Percentiles rank a stretch among this genome's conserved stretches.
Conservation (phyloP, 2,888 invertebrate species). For the Sphaeridia pumilis region DNA sequence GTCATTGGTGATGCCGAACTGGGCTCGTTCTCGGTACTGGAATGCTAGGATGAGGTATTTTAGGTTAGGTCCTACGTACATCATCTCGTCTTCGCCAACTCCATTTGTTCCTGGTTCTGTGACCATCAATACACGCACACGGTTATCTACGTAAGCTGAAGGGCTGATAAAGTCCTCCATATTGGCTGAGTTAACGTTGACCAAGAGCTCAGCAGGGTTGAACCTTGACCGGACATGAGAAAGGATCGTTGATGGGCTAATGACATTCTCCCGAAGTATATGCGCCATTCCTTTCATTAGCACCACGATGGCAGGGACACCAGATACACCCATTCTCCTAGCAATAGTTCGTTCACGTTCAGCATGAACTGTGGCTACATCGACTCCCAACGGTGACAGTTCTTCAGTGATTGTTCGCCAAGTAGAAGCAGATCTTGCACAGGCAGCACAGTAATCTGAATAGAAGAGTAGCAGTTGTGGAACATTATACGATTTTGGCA, state of each 20-base stretch:
- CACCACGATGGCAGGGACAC: constrained; percentile 68
- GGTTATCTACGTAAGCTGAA: constrained; percentile 81
- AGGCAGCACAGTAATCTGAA: constrained; percentile 89
- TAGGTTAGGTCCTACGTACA: constrained; percentile 50
- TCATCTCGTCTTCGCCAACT: constrained; percentile 38
- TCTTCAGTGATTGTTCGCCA: constrained; percentile 77
- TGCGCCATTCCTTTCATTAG: constrained; percentile 71
- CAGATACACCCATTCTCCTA: constrained; percentile 64
- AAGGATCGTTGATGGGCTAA: constrained; percentile 46
- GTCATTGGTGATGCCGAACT: constrained; percentile 54
- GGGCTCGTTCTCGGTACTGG: constrained; percentile 70
- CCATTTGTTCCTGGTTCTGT: constrained; percentile 44
- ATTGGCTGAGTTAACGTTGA: constrained; percentile 56
- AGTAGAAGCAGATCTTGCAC: constrained; percentile 73
- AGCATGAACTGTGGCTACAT: constrained; percentile 71
- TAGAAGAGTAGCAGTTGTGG: constrained; percentile 83
- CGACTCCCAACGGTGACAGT: constrained; percentile 64
- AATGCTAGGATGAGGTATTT: constrained; percentile 80
- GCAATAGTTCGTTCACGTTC: constrained; percentile 67
- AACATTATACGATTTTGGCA: constrained; percentile 69
- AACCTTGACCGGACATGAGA: constrained; percentile 75
- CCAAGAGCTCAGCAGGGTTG: constrained; percentile 61
- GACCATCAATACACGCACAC: constrained; percentile 78
- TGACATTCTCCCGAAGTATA: constrained; percentile 69
- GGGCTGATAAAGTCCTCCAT: constrained; percentile 58